Percentiles rank a stretch among this genome's conserved stretches.
Evolutionary conservation across 1,140 invertebrate genomes (phyloP).

Genomic region (Bilobella aurantiaca): DNA sequence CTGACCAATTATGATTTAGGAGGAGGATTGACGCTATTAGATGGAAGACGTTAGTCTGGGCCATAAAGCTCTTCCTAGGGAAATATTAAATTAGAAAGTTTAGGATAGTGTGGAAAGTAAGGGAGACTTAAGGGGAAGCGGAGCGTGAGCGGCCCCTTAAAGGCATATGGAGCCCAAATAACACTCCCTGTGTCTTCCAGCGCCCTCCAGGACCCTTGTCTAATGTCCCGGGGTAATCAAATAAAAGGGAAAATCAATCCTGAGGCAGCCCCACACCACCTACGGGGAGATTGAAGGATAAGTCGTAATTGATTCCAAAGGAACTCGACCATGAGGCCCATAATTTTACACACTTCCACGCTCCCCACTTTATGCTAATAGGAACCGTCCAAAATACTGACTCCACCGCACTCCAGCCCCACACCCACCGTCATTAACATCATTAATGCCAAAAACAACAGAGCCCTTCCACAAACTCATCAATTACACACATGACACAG

Average conservation of each 20-base stretch:
- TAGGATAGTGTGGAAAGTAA: slow-evolving; percentile 8
- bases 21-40: slow-evolving; percentile 1
- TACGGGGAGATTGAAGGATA: not conserved
- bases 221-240: slow-evolving; percentile 2
- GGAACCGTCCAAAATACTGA: not conserved
- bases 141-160: slow-evolving; percentile 7
- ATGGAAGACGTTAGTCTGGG: not conserved
- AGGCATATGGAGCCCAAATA: not conserved
- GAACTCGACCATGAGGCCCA: no score
- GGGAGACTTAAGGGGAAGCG: slow-evolving; percentile 1
- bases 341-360: not conserved
- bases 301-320: not conserved
- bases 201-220: not conserved
- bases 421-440: not conserved
- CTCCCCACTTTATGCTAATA: not conserved
- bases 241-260: slow-evolving; percentile 5
- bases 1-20: slow-evolving; percentile 8
- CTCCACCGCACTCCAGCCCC: not conserved
- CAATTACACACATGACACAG: no score
- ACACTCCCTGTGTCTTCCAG: not conserved
- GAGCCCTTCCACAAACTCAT: no score
- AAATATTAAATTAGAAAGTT: slow-evolving; percentile 10
- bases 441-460: no score
- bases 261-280: not conserved
- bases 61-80: not conserved